These are phyloP conservation scores for Circaetus gallicus DNA, from an alignment of 2,113 vertebrate genomes.

Conservation along the genomic window DNA sequence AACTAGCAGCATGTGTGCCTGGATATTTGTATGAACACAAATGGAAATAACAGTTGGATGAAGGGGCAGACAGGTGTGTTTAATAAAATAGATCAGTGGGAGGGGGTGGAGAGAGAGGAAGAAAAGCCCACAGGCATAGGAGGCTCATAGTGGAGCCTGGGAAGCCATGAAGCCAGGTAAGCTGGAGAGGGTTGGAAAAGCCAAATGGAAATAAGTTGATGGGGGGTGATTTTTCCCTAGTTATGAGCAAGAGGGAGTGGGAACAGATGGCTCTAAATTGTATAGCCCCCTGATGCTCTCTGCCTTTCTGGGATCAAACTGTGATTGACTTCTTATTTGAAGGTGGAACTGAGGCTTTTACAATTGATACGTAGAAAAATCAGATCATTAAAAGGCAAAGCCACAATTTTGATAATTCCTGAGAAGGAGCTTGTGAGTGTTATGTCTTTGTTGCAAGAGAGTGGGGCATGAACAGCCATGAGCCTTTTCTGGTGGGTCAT, in stretches of 20 bases:
- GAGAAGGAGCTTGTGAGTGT: background rate
- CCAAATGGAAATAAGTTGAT: background rate
- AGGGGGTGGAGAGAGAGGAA: background rate
- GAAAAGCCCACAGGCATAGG: background rate
- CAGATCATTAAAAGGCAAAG: background rate
- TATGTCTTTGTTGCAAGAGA: background rate
- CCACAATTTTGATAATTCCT: background rate
- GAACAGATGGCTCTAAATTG: conserved; percentile 32
- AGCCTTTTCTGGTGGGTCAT: background rate
- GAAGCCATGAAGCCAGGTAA: background rate
- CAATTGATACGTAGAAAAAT: background rate
- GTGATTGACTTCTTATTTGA: background rate
- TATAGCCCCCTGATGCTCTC: background rate
- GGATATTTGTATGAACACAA: background rate
- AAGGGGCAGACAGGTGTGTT: background rate
- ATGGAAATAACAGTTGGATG: background rate
- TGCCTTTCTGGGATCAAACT: background rate
- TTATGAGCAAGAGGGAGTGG: background rate
- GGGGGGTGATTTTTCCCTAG: background rate
- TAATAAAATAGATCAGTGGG: background rate
- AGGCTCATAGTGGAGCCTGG: accelerated
- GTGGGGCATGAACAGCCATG: background rate
- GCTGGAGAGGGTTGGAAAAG: background rate
- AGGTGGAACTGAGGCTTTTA: background rate
- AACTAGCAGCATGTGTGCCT: conserved; percentile 12